A percentile compares a stretch with the other conserved stretches of the same genome.
Evolutionary conservation across 2,888 invertebrate genomes (phyloP).

Genomic region (Anagyrus pseudococci): DNA sequence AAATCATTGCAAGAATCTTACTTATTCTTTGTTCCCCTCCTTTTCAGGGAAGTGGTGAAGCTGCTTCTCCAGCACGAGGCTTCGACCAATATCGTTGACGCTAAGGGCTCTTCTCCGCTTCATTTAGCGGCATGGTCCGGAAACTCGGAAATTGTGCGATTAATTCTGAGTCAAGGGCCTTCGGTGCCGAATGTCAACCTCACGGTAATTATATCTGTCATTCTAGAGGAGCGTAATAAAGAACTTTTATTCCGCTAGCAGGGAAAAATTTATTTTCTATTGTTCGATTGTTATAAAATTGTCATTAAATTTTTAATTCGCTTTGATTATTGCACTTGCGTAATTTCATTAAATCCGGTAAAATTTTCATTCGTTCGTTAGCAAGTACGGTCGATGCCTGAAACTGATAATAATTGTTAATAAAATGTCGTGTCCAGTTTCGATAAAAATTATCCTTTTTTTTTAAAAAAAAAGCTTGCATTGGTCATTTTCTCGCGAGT

Average conservation of each 20-base stretch:
- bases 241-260: neutral
- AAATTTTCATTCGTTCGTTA: no score
- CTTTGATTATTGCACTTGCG: no score
- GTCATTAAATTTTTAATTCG: neutral
- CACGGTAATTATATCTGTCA: constrained; percentile 68
- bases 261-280: neutral
- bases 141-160: constrained; percentile 84
- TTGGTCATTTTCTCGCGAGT: no score
- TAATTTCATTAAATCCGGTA: no score
- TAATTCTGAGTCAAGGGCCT: constrained; percentile 82
- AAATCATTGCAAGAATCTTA: neutral
- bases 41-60: constrained; percentile 80
- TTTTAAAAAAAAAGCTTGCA: no score
- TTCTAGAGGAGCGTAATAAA: neutral
- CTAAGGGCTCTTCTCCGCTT: constrained; percentile 89
- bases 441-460: no score
- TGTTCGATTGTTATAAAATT: neutral
- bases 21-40: neutral
- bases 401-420: no score
- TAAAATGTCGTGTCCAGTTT: no score
- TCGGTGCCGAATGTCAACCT: constrained; percentile 86
- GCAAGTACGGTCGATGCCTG: no score
- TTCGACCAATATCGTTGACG: constrained; percentile 86
- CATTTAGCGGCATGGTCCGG: constrained; percentile 96
- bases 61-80: constrained; percentile 85